Evolutionary conservation across 2,888 invertebrate genomes (phyloP), one percentile per base, ranked within the genome.

Genomic region (Holacanthella duospinosa): DNA sequence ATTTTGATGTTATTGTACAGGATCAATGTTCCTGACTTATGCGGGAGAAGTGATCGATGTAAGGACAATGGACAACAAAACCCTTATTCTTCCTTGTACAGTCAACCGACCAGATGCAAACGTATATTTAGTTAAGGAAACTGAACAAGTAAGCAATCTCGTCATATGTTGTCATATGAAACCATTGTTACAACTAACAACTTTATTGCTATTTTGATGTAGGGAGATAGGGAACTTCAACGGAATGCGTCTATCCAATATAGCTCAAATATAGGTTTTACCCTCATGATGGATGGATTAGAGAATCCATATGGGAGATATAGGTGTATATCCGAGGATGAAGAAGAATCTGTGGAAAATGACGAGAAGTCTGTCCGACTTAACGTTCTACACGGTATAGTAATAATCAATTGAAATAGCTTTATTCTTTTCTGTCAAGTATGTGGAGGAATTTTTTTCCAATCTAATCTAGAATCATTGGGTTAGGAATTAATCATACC

Each of bases 61-160:
- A 4, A 64, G 62, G 29, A 62, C 70, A 4, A 63, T 66, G 43
- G 66, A 68, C 48, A 60, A 66, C 21, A 26, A 36, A 21, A 66
- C 65, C 1, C 61, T 66, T 28, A 62, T 71, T 2, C 61, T 72
- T 0, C 72, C 72, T 12, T 72, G 72, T 53, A 56, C 66, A n/a
- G 68, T 72, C 16, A 29, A 69, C 1, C 62, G 66, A 24, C 70
- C 72, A 0, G 66, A 64, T 27, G 62, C 61, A 1, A 60, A 58
- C 26, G 71, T 71, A 16, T 57, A 55, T 4, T 28, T 72, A 1
- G 65, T 61, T 44, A 65, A 64, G 43, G 64, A 68, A 63, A 62
- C 66, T 6, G 64, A 60, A 63, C 61, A 61, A 12, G 68, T 68
- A 62, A 64, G 16, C 36, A 9, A 6, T 36, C 6, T 36, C 16